phyloP scores from a whole-genome alignment of 2,797 vertebrate species.

The Eptatretus atami region DNA sequence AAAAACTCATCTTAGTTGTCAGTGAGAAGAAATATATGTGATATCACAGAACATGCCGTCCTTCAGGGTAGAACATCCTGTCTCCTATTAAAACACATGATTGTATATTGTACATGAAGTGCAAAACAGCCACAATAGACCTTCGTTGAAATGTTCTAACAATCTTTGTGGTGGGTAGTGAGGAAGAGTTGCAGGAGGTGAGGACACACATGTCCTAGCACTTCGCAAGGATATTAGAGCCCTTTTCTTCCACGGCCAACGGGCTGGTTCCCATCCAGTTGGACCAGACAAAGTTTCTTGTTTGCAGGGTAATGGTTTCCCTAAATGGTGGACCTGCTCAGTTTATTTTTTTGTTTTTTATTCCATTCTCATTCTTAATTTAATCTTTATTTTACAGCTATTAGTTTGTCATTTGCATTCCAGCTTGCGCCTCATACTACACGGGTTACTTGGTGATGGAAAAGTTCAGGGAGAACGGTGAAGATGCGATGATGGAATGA shows the following conservation, averaged over 20 bases:
- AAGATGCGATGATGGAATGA: conserved; percentile 67
- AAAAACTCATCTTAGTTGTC: background rate
- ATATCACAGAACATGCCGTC: background rate
- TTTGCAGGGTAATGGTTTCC: too few relatives aligned
- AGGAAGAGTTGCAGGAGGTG: conserved; percentile 48
- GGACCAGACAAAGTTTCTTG: conserved; percentile 8
- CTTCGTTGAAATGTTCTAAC: conserved; percentile 11
- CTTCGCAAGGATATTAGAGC: conserved; percentile 76
- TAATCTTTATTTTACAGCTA: too few relatives aligned
- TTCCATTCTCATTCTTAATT: too few relatives aligned
- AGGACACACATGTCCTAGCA: conserved; percentile 46
- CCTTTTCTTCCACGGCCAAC: conserved; percentile 62
- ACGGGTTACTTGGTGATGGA: conserved; percentile 42
- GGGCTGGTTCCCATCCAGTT: conserved; percentile 93
- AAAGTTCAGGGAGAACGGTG: conserved; percentile 33
- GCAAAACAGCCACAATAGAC: background rate
- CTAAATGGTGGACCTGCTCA: too few relatives aligned
- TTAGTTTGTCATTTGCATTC: too few relatives aligned
- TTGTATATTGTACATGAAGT: too few relatives aligned
- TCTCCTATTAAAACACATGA: too few relatives aligned
- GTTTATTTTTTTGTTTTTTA: too few relatives aligned
- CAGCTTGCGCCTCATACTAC: conserved; percentile 14
- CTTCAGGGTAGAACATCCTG: too few relatives aligned
- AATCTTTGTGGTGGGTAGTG: conserved; percentile 85
- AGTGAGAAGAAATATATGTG: background rate